Evolutionary conservation across 1,140 invertebrate species (phyloP).

Genomic region (Drosophila guanche): DNA sequence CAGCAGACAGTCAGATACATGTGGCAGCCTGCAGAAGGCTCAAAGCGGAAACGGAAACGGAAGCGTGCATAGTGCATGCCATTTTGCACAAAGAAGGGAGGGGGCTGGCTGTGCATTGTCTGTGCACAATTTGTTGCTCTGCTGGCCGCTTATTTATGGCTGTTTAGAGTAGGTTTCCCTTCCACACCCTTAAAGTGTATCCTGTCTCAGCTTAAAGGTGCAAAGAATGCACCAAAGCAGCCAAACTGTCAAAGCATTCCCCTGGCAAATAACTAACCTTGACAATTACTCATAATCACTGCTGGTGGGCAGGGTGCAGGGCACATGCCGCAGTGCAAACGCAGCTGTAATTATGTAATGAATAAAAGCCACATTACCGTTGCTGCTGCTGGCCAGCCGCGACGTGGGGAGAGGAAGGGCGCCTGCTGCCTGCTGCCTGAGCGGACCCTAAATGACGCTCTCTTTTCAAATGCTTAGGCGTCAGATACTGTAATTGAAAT

Average conservation of each 20-base stretch:
- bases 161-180: background rate
- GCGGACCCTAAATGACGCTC: constrained; percentile 15
- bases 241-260: background rate
- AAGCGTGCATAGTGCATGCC: constrained; percentile 77
- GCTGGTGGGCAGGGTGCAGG: constrained; percentile 40
- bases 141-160: constrained; percentile 42
- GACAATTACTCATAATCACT: constrained; percentile 73
- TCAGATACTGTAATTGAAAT: constrained; percentile 72
- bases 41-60: constrained; percentile 77
- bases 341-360: constrained; percentile 79
- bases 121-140: constrained; percentile 24
- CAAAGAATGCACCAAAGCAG: no score
- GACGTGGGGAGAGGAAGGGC: background rate
- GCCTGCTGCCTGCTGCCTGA: no score
- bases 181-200: no score
- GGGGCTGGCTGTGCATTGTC: constrained; percentile 21
- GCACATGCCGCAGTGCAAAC: constrained; percentile 66
- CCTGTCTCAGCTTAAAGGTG: no score
- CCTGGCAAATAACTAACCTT: constrained; percentile 27
- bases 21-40: constrained; percentile 49
- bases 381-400: constrained; percentile 17
- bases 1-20: constrained; percentile 10
- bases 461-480: constrained; percentile 50
- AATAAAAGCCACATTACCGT: constrained; percentile 73
- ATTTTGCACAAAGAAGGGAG: constrained; percentile 70